Conservation (phyloP, 2,888 invertebrate species). For the Cepaea hortensis region DNA sequence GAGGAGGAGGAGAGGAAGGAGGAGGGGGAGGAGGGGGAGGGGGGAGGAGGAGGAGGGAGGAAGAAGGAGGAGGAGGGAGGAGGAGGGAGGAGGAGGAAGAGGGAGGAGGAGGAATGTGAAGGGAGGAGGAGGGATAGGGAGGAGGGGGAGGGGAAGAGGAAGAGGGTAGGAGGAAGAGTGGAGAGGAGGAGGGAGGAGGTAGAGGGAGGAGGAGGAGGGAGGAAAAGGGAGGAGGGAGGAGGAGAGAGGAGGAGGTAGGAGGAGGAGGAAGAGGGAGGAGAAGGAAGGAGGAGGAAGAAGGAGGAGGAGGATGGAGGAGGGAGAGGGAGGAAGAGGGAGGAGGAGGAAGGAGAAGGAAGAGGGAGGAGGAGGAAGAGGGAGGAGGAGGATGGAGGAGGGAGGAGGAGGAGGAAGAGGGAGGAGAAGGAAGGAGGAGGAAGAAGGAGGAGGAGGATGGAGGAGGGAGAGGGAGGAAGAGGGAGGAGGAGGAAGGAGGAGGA, state of each 20-base stretch:
- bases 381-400: no score
- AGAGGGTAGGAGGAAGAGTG: no score
- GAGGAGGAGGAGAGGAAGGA: no score
- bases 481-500: not conserved
- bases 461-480: not conserved
- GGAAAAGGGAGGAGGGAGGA: not conserved
- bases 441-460: no score
- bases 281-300: not conserved
- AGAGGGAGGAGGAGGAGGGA: not conserved
- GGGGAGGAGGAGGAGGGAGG: no score
- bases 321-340: not conserved
- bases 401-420: not conserved
- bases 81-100: no score
- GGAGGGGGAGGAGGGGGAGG: no score
- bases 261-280: not conserved
- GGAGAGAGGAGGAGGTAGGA: not conserved
- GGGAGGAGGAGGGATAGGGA: no score
- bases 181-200: not conserved
- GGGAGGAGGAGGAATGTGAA: no score
- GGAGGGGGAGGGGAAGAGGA: no score
- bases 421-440: not conserved
- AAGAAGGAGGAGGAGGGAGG: no score
- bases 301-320: no score
- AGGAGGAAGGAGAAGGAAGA: not conserved
- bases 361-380: not conserved